A percentile compares a stretch with the other conserved stretches of the same genome.
Evolutionary conservation across 2,113 vertebrate genomes (phyloP).

Genomic region (Phalacrocorax pelagicus): DNA sequence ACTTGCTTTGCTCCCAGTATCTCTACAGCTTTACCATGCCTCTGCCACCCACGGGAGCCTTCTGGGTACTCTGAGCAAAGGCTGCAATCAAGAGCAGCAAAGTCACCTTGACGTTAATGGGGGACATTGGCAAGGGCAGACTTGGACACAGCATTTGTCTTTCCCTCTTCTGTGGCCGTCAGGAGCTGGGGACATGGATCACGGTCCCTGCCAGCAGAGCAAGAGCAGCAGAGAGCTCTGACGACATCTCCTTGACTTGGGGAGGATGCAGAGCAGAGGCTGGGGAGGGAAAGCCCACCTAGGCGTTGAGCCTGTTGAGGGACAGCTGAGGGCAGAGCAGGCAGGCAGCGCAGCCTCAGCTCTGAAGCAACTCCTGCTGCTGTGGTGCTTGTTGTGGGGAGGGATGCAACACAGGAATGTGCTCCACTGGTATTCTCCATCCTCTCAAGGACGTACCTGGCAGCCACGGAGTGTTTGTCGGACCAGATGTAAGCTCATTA

Average conservation of each 20-base stretch:
- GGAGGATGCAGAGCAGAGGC: too few species aligned
- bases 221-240: not conserved
- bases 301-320: not conserved
- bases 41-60: not conserved
- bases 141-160: not conserved
- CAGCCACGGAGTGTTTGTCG: rapidly evolving
- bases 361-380: not conserved
- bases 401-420: rapidly evolving
- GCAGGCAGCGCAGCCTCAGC: rapidly evolving
- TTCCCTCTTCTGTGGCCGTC: rapidly evolving
- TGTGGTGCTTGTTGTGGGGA: rapidly evolving
- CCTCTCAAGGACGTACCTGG: not conserved
- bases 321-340: not conserved
- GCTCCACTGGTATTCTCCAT: rapidly evolving
- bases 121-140: not conserved
- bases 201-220: not conserved
- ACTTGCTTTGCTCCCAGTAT: not conserved
- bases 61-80: not conserved
- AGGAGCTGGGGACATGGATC: not conserved
- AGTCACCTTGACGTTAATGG: not conserved
- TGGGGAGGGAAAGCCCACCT: not conserved
- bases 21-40: not conserved
- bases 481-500: not conserved
- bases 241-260: rapidly evolving
- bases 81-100: not conserved